Percentiles rank a stretch among this genome's conserved stretches.
These are phyloP conservation scores for Monoplex corrugatus DNA, from an alignment of 2,888 invertebrate species.

Conservation along the genomic window DNA sequence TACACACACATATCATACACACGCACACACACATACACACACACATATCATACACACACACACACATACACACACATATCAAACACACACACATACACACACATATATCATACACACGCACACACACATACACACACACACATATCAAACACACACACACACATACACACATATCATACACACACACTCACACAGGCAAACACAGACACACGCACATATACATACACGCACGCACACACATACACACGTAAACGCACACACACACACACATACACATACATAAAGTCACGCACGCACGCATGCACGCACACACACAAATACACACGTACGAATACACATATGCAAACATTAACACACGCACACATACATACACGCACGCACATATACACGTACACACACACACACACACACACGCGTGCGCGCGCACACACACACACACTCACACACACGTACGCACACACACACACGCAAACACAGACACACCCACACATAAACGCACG, in stretches of 20 bases:
- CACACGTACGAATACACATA: neutral
- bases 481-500: too few species aligned
- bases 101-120: neutral
- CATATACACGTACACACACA: neutral
- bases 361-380: neutral
- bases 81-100: neutral
- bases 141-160: slow-evolving; percentile 26
- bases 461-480: too few species aligned
- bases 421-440: slow-evolving; percentile 6
- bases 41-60: too few species aligned
- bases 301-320: neutral
- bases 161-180: slow-evolving; percentile 4
- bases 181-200: neutral
- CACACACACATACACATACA: slow-evolving; percentile 11
- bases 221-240: slow-evolving; percentile 6
- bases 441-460: neutral
- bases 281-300: neutral
- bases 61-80: too few species aligned
- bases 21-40: neutral
- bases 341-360: neutral
- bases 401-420: slow-evolving; percentile 2
- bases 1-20: slow-evolving; percentile 1
- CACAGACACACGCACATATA: neutral
- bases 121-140: slow-evolving; percentile 13
- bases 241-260: neutral